phyloP scores from a whole-genome alignment of 1,140 invertebrate genomes.

The Leguminivora glycinivorella region DNA sequence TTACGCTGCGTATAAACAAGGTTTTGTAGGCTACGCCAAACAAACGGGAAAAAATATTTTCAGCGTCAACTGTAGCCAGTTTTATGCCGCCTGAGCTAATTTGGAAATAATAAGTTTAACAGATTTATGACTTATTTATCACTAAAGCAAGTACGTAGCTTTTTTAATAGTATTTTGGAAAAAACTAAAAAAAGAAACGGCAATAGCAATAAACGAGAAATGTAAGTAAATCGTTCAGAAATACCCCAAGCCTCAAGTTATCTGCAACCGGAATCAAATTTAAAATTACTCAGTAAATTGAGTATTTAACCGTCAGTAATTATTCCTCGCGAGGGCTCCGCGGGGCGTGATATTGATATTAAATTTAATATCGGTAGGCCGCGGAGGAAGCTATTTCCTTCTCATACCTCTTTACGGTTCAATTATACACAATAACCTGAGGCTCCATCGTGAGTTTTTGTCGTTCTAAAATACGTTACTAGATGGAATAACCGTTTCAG shows the following conservation, averaged over 20 bases:
- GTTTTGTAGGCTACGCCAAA: constrained; percentile 26
- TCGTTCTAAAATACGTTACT: no score
- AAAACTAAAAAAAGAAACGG: no score
- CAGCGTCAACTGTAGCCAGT: not conserved
- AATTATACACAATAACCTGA: not conserved
- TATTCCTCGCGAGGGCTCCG: constrained; percentile 43
- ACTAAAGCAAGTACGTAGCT: no score
- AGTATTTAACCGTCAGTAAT: constrained; percentile 57
- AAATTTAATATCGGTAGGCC: constrained; percentile 52
- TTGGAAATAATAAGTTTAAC: not conserved
- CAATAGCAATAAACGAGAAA: no score
- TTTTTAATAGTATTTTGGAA: no score
- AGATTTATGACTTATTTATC: no score
- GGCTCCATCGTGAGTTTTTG: no score
- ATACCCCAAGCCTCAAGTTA: not conserved
- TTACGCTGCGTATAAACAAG: constrained; percentile 39
- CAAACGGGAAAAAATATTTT: not conserved
- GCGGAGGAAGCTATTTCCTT: not conserved
- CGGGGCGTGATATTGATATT: constrained; percentile 62
- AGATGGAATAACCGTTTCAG: no score
- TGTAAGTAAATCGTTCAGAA: not conserved
- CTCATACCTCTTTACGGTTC: not conserved
- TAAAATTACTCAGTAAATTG: constrained; percentile 46
- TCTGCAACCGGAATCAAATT: constrained; percentile 11
- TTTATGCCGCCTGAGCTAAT: constrained; percentile 16